phyloP scores from a whole-genome alignment of 2,113 vertebrate species.

The Suncus etruscus region DNA sequence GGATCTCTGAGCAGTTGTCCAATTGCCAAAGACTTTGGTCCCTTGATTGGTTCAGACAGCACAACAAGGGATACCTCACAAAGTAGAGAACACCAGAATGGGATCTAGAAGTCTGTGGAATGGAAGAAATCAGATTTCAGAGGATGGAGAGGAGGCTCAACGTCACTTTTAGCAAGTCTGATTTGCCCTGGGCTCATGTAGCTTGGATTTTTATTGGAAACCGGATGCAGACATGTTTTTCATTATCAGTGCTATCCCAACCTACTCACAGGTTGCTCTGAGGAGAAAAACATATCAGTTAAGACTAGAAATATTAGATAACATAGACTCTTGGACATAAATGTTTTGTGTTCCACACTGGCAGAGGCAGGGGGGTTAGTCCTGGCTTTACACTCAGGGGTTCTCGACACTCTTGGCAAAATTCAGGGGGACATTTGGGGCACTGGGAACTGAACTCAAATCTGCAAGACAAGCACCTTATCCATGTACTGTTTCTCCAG shows the following conservation, averaged over 20 bases:
- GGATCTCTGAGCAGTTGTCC: background rate
- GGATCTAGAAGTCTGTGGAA: background rate
- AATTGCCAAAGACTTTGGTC: conserved; percentile 18
- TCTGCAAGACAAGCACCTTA: background rate
- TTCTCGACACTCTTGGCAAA: no score
- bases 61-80: background rate
- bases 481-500: no score
- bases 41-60: background rate
- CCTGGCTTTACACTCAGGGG: no score
- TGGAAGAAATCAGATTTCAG: background rate
- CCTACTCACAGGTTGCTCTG: background rate
- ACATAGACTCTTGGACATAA: background rate
- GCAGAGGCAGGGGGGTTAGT: no score
- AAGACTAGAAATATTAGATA: conserved; percentile 28
- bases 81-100: background rate
- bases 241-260: background rate
- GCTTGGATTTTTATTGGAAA: background rate
- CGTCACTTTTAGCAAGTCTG: background rate
- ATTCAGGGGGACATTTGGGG: no score
- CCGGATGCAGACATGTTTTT: background rate
- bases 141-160: background rate
- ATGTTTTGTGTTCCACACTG: background rate
- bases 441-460: no score
- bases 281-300: background rate
- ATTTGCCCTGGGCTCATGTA: background rate